These are phyloP conservation scores for Nyctibius bracteatus DNA, from an alignment of 2,113 vertebrate genomes.

Conservation along the genomic window DNA sequence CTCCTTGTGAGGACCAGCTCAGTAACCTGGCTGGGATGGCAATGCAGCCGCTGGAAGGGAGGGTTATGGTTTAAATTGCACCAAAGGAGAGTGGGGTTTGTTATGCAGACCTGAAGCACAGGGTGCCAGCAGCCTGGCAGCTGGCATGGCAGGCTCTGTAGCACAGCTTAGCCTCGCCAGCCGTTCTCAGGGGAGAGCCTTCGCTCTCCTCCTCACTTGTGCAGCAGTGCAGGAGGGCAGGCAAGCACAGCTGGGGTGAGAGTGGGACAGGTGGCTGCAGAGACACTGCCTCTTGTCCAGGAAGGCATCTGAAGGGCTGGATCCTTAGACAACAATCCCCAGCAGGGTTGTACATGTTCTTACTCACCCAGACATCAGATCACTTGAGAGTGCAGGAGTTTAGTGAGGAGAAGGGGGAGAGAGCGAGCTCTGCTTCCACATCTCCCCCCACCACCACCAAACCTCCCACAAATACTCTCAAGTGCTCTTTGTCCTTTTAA, in stretches of 20 bases:
- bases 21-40: not conserved
- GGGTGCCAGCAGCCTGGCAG: not conserved
- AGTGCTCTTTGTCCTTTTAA: not conserved
- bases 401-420: not conserved
- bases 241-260: not conserved
- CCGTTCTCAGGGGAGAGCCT: not conserved
- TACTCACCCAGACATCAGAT: not conserved
- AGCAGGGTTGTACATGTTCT: not conserved
- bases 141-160: not conserved
- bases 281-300: not conserved
- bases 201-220: accelerated
- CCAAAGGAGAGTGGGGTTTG: not conserved
- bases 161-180: not conserved
- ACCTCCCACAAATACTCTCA: not conserved
- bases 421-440: not conserved
- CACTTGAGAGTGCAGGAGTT: not conserved
- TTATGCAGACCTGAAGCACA: not conserved
- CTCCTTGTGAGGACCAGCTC: not conserved
- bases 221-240: not conserved
- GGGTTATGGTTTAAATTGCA: not conserved
- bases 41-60: not conserved
- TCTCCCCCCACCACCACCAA: too few relatives aligned
- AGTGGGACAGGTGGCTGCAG: not conserved
- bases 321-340: not conserved
- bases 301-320: not conserved